A percentile compares a stretch with the other conserved stretches of the same genome.
These are phyloP conservation scores for Stichopus chloronotus DNA, from an alignment of 35 echinoderm and acorn worm genomes.

Conservation along the genomic window DNA sequence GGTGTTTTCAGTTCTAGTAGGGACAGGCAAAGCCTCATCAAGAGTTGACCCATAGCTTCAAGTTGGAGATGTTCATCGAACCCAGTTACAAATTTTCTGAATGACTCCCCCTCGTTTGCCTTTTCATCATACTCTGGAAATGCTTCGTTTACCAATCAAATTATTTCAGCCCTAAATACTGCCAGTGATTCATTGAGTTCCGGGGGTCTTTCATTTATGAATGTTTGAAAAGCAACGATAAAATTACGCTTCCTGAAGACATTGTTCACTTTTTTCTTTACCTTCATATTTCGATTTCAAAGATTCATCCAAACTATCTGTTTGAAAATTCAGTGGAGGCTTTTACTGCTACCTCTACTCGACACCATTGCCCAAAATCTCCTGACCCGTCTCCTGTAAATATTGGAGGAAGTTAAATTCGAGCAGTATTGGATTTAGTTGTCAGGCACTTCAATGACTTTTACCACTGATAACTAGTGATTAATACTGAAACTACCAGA, in stretches of 20 bases:
- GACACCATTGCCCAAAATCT: slow-evolving; percentile 25
- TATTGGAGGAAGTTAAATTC: not conserved
- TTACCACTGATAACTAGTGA: not conserved
- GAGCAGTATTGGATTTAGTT: not conserved
- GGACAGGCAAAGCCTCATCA: not conserved
- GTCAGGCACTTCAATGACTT: not conserved
- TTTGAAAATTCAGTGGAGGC: not conserved
- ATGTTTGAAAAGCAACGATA: slow-evolving; percentile 16
- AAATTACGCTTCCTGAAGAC: slow-evolving; percentile 17
- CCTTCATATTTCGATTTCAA: not conserved
- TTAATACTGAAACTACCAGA: too few relatives aligned
- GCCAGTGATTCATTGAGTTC: slow-evolving; percentile 27
- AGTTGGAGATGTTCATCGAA: slow-evolving; percentile 30
- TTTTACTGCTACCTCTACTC: not conserved
- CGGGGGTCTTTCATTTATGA: slow-evolving; percentile 28
- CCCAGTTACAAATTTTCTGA: slow-evolving; percentile 33
- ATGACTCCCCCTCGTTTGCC: slow-evolving; percentile 39
- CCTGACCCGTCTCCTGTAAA: not conserved
- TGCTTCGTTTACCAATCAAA: slow-evolving; percentile 46
- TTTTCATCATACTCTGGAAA: slow-evolving; percentile 41
- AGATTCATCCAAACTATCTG: not conserved
- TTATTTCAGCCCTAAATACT: slow-evolving; percentile 51
- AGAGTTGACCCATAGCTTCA: slow-evolving; percentile 37
- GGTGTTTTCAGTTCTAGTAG: slow-evolving; percentile 13
- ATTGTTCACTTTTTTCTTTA: slow-evolving; percentile 7